These are phyloP conservation scores for Galaxias olidus DNA, from an alignment of 2,797 vertebrate species.

Conservation along the genomic window DNA sequence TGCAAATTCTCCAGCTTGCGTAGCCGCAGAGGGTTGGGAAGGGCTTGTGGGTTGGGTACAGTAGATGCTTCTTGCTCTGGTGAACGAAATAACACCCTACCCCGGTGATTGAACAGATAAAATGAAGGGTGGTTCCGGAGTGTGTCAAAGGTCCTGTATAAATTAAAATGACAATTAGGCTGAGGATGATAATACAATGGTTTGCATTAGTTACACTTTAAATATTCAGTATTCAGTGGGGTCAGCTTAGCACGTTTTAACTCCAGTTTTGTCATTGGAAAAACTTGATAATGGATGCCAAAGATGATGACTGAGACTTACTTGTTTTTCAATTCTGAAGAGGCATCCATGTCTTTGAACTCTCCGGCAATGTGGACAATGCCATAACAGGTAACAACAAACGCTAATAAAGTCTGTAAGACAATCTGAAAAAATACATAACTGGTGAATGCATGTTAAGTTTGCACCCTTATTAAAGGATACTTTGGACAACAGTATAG, in stretches of 20 bases:
- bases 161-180: constrained; percentile 1
- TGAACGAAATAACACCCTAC: constrained; percentile 86
- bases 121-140: constrained; percentile 98
- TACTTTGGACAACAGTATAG: no score
- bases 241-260: not conserved
- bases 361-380: constrained; percentile 97
- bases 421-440: constrained; percentile 83
- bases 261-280: no score
- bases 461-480: no score
- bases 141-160: constrained; percentile 92
- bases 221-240: not conserved
- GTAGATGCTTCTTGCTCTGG: constrained; percentile 79
- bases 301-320: constrained; percentile 59
- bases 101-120: constrained; percentile 97
- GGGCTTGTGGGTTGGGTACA: constrained; percentile 80
- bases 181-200: not conserved
- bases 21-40: constrained; percentile 89
- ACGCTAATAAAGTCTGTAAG: constrained; percentile 93
- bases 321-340: constrained; percentile 98
- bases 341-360: constrained; percentile 99
- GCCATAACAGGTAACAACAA: constrained; percentile 94
- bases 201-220: not conserved
- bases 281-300: no score
- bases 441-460: no score
- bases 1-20: constrained; percentile 93